These are phyloP conservation scores for Dipodomys stephensi DNA, from an alignment of 2,113 vertebrate species.

Conservation along the genomic window DNA sequence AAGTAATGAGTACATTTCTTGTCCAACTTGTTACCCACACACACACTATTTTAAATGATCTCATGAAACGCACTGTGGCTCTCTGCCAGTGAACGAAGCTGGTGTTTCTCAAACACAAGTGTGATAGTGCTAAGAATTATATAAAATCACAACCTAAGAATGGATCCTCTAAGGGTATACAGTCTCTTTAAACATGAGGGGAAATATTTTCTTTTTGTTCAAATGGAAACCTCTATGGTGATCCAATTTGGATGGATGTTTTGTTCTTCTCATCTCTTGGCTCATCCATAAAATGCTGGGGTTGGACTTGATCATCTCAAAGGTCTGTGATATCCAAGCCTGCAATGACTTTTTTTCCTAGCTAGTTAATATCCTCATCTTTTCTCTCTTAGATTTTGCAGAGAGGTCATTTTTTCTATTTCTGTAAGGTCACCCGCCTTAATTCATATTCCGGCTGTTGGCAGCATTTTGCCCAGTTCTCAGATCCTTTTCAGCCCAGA, in stretches of 20 bases:
- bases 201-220: background rate
- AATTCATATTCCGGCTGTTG: conserved; percentile 45
- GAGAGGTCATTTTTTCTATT: conserved; percentile 66
- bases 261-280: background rate
- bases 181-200: conserved; percentile 8
- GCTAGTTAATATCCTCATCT: conserved; percentile 35
- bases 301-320: background rate
- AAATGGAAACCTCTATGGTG: background rate
- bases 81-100: background rate
- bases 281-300: background rate
- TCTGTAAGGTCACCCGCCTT: conserved; percentile 68
- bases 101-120: background rate
- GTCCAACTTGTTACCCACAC: too few species aligned
- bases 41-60: conserved; percentile 3
- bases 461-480: conserved; percentile 52
- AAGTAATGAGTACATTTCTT: too few species aligned
- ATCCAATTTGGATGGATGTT: background rate
- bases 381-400: conserved; percentile 55
- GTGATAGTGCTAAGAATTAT: background rate
- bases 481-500: background rate
- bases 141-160: background rate
- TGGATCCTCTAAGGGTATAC: background rate
- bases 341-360: background rate
- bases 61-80: background rate
- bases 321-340: background rate